Base-by-base conservation (phyloP, 2,113 vertebrate genomes). In the Melanerpes formicivorus region DNA sequence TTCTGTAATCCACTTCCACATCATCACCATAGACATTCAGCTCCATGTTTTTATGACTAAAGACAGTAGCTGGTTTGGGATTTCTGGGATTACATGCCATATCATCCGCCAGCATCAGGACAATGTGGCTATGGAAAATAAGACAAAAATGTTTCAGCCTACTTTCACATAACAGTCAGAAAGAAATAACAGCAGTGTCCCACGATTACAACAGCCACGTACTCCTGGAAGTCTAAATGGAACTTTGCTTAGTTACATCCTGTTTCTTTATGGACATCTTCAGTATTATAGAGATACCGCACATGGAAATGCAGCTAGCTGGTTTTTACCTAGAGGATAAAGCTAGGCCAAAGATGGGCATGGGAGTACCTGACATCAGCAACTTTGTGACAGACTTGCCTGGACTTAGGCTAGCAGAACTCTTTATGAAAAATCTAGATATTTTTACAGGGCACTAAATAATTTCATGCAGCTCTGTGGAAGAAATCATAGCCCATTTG, bases 41-140 rank as follows among this genome's bases (percentile, higher is more conserved):
- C 80, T 99, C 99, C 99, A 99, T 99, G 97, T 99, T 99, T 97
- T 99, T 99, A 96, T 99, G 99, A 84, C 99, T 99, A 71, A 99
- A 99, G 58, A 99, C 99, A 19, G 99, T 99, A 48, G 99, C 99
- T 40, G 99, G 99, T 93, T 99, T 99, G 64, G 99, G 99, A 95
- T 99, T 99, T 95, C 99, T 98, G 81, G 99, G 98, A 96, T 99
- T 99, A 95, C 99, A 99, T 5, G 99, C 99, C 99, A 99, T 99
- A 94, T 99, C 99, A 82, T 99, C 99, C 26, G 99, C 99, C 88
- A 99, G 97, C 99, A 99, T 99, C 95, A 99, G 95, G 65, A 99
- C 99, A 93, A 99, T 99, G 96, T 99, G 99, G 94, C 99, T 99
- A 81, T 6, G 17, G 66, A 74, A 88, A 78, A 86, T 22, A 86